Base-by-base conservation (phyloP, 2,113 vertebrate species). In the Phyllopteryx taeniolatus region DNA sequence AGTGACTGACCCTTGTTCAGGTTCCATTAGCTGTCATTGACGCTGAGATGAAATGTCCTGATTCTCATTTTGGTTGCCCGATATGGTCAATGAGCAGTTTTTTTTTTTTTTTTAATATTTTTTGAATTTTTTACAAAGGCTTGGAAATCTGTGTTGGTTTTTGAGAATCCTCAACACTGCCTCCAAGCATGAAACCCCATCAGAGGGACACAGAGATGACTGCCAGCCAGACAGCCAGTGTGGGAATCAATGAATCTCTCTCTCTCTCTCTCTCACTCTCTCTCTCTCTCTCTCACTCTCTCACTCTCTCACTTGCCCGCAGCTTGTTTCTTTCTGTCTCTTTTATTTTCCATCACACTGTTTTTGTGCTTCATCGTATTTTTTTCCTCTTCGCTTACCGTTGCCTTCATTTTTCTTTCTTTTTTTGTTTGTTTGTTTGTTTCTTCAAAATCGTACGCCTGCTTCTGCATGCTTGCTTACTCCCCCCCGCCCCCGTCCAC, bases 141-240 rank as follows among this genome's bases (percentile, higher is more conserved):
- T 73, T 70, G 73, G 70, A 80, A 71, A 63, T 68, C 80, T 20
- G 71, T 62, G 63, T 74, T 85, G 85, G 76, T 87, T 77, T 87
- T 77, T 85, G 81, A 77, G 79, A 86, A 85, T 86, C 72, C 74
- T 77, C 74, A 80, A 65, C 72, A 74, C 83, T 83, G 79, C 68
- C 79, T 62, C 59, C 46, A 61, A 78, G 84, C 78, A 80, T 72
- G 82, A 89, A 89, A 88, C 84, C 88, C 87, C 87, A 91, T 91
- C 81, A 82, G 83, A 82, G 77, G 75, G n/a, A 75, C 82, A 65
- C 76, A 82, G 74, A 82, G 85, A 86, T 78, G 82, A 80, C 79
- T 87, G 86, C 80, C 88, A 89, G 85, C 81, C 79, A 79, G 76
- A 72, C 73, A 84, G 79, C 72, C 75, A 84, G 83, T 81, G 76